Evolutionary conservation across 2,888 invertebrate genomes (phyloP).

Genomic region (Ennomos quercinarius): DNA sequence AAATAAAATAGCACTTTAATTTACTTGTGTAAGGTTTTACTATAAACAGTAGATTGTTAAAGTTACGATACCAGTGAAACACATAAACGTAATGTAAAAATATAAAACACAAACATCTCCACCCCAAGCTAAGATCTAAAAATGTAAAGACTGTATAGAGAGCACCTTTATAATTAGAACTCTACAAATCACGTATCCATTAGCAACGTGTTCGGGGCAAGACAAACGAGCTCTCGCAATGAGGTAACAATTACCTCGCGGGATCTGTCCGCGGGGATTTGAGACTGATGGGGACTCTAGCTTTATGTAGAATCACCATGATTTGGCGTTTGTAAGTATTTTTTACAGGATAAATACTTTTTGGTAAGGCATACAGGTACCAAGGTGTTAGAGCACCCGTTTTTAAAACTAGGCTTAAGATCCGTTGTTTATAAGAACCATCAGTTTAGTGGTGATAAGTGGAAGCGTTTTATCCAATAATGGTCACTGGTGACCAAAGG

Average conservation of each 20-base stretch:
- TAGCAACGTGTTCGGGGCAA: conserved; percentile 62
- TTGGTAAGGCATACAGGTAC: too few species aligned
- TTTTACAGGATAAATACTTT: too few species aligned
- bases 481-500: too few species aligned
- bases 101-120: background rate
- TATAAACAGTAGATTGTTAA: too few species aligned
- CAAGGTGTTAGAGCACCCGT: too few species aligned
- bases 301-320: conserved; percentile 30
- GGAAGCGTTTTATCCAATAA: too few species aligned
- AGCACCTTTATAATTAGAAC: conserved; percentile 40
- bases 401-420: too few species aligned
- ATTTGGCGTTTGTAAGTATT: background rate
- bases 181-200: conserved; percentile 72
- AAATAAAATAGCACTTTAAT: too few species aligned
- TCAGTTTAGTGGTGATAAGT: too few species aligned
- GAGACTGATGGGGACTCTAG: conserved; percentile 49
- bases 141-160: conserved; percentile 30
- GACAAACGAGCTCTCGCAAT: conserved; percentile 68
- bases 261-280: conserved; percentile 46
- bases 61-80: background rate
- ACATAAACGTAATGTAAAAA: background rate
- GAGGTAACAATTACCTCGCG: conserved; percentile 73
- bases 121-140: conserved; percentile 29
- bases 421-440: too few species aligned
- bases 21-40: too few species aligned